Evolutionary conservation across 64 coral and sea anemone genomes (phyloP), one percentile per base, ranked within the genome.

Genomic region (Astreopora myriophthalma): DNA sequence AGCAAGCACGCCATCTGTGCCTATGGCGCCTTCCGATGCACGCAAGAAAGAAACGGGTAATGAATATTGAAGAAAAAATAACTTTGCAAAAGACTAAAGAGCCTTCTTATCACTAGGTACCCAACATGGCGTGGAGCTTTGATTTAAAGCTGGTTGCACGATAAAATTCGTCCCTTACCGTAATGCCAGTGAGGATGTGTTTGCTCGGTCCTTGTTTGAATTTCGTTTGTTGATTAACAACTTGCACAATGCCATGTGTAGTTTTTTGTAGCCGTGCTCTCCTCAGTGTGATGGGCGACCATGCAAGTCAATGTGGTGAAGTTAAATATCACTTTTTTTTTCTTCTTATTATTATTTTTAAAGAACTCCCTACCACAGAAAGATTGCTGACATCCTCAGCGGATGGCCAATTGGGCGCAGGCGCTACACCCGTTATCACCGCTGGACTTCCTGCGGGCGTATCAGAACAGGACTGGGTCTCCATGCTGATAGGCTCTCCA

Each of bases 381-480:
- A 83, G 16, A 7, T 37, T 40, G 33, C 79, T 83, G 2, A 64
- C 31, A 24, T 51, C 75, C 6, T 94, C 92, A 69, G 74, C 66
- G 5, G 73, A 75, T 30, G 73, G 84, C 31, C 74, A 69, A 31
- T 27, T 70, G 26, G 29, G 67, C 11, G 67, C 67, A 70, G 67
- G 67, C 29, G 70, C n/a, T 72, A 58, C 14, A 57, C 85, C 44
- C 22, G 85, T 39, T 29, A 65, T 88, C n/a, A 92, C 76, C 29
- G 91, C 87, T 61, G 87, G 86, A 33, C 86, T 95, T 64, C 94
- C 89, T 7, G 74, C 64, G 68, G 94, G 90, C 78, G 87, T 99
- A 10, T 94, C 97, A 31, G 97, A 99, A 31, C 94, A 99, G 72
- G 97, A 99, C 75, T 92, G 90, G 90, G 88, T 95, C 26, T 92